phyloP scores from a whole-genome alignment of 2,888 invertebrate species.

The Cylindroiulus punctatus region DNA sequence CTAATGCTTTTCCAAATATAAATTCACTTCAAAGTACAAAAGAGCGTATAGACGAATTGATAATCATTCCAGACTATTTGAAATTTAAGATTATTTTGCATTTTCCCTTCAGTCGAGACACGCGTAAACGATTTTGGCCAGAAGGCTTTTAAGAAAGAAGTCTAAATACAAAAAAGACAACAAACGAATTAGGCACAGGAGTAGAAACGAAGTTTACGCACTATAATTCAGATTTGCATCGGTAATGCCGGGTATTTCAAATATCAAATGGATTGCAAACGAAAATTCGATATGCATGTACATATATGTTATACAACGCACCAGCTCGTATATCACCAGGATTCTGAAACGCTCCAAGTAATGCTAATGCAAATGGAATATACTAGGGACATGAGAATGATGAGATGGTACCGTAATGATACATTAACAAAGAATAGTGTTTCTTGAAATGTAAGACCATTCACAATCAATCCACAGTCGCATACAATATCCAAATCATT shows the following conservation, averaged over 20 bases:
- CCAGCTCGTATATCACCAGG: neutral
- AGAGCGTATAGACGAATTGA: constrained; percentile 23
- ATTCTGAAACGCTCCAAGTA: neutral
- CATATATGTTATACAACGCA: neutral
- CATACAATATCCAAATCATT: neutral
- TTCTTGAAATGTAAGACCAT: neutral
- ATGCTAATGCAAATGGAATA: neutral
- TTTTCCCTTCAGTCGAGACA: neutral
- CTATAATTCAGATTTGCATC: constrained; percentile 4
- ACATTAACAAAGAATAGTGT: neutral
- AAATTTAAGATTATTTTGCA: constrained; percentile 42
- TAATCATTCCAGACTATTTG: constrained; percentile 19
- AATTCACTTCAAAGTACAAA: neutral
- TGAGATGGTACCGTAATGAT: neutral
- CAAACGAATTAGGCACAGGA: neutral
- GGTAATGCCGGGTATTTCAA: neutral
- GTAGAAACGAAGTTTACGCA: neutral
- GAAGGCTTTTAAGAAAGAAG: neutral
- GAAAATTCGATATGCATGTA: constrained; percentile 18
- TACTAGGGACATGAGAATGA: neutral
- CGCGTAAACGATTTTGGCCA: constrained; percentile 3
- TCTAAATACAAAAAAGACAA: constrained; percentile 2
- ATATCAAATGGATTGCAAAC: neutral
- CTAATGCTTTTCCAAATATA: constrained; percentile 3
- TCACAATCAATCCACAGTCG: too few species aligned